Base-by-base conservation (phyloP, 2,113 vertebrate species). In the Silurus asotus region DNA sequence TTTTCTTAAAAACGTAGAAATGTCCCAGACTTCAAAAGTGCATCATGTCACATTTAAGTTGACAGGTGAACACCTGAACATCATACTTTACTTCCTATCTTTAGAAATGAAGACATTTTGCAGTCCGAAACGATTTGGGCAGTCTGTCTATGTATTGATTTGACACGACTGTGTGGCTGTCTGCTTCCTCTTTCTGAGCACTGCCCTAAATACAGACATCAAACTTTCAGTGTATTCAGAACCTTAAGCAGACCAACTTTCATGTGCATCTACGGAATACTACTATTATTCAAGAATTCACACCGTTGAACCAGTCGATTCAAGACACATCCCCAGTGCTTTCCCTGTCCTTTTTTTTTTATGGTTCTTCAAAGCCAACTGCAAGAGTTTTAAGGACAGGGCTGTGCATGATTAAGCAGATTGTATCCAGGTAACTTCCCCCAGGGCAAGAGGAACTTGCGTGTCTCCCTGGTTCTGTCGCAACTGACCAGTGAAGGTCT, bases 391-490 rank as follows among this genome's bases (percentile, higher is more conserved):
- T 55, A 55, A 65, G 74, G 5, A 37, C 49, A 13, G 48, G 49
- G 17, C 7, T 1, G 15, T 59, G 51, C 55, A n/a, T 59, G 56
- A 20, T 59, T 8, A 25, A 61, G 7, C 56, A 59, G n/a, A 58
- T 67, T 67, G 74, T 8, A 23, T 5, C 58, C 19, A 0, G 61
- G 59, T 65, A 53, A 65, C 48, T 67, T 85, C 25, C 49, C 69
- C 58, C 53, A 25, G 15, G 48, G 23, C 85, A 45, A 19, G 59
- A 67, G 48, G 2, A 37, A 55, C 65, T 17, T 49, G 83, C n/a
- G 53, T 23, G 45, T 81, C 56, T 53, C 49, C 85, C 14, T 88
- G 61, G 53, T 88, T 75, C 51, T 28, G 59, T 37, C 56, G 6
- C 53, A 9, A 45, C 56, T 19, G 59, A 67, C 37, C 0, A 45